Conservation (phyloP, 2,113 vertebrate genomes). For the Platysteira castanea region DNA sequence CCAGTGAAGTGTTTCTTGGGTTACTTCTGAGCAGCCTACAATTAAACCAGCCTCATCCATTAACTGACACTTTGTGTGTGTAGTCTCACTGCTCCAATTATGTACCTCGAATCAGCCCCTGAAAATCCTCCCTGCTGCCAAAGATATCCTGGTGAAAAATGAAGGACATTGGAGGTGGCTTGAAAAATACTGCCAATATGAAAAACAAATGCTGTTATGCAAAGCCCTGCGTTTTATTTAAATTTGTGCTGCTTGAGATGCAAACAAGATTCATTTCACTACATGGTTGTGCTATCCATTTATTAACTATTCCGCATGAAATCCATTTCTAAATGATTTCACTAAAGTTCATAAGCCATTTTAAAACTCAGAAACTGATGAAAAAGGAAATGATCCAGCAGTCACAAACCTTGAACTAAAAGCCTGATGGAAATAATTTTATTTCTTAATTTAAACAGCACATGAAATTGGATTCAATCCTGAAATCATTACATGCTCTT, state of each 20-base stretch:
- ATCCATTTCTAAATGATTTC: conserved; percentile 58
- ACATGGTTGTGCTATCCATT: conserved; percentile 11
- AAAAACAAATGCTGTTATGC: conserved; percentile 29
- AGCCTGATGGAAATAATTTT: conserved; percentile 57
- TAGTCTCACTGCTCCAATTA: conserved; percentile 81
- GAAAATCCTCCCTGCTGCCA: conserved; percentile 56
- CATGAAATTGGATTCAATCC: conserved; percentile 42
- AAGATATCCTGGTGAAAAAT: conserved; percentile 51
- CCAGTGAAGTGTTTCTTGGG: conserved; percentile 85
- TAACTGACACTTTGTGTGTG: conserved; percentile 78
- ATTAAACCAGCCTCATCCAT: conserved; percentile 88
- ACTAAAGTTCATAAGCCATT: conserved; percentile 54
- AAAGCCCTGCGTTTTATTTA: conserved; percentile 32
- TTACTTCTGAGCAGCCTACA: conserved; percentile 79
- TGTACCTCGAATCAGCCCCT: conserved; percentile 78
- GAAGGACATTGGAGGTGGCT: background rate
- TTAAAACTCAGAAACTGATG: conserved; percentile 52
- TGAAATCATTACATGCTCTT: conserved; percentile 39
- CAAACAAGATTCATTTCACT: conserved; percentile 52
- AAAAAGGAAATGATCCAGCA: conserved; percentile 59
- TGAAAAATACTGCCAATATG: background rate
- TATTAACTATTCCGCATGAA: conserved; percentile 54
- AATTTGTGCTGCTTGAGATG: conserved; percentile 61
- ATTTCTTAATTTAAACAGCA: conserved; percentile 59
- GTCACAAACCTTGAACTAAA: conserved; percentile 45